A percentile compares a stretch with the other conserved stretches of the same genome.
Evolutionary conservation across 1,140 invertebrate genomes (phyloP).

Genomic region (Battus philenor): DNA sequence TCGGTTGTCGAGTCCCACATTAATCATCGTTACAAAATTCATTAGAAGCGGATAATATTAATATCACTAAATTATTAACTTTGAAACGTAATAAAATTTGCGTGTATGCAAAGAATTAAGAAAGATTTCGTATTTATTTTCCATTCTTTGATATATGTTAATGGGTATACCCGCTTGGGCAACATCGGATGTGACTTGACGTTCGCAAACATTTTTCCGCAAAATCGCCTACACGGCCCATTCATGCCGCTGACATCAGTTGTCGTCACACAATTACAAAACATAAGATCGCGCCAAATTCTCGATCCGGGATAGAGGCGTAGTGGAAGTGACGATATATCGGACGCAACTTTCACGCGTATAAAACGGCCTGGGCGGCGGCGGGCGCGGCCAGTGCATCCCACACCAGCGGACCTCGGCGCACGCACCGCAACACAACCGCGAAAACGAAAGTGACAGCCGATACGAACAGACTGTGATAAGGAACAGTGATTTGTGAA

Average conservation of each 20-base stretch:
- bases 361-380: constrained; percentile 52
- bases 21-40: not conserved
- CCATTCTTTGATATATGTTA: too few species aligned
- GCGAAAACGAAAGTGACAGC: constrained; percentile 67
- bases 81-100: not conserved
- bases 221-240: constrained; percentile 14
- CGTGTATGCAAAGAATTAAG: too few species aligned
- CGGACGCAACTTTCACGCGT: constrained; percentile 63
- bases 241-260: constrained; percentile 33
- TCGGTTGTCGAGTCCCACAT: too few species aligned
- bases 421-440: constrained; percentile 30
- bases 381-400: constrained; percentile 61
- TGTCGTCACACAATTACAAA: constrained; percentile 57
- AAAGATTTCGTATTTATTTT: too few species aligned
- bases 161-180: not conserved
- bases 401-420: constrained; percentile 34
- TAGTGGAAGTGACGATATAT: constrained; percentile 37
- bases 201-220: not conserved
- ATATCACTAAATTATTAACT: not conserved
- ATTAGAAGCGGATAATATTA: not conserved
- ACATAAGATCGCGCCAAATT: constrained; percentile 42
- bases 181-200: constrained; percentile 11
- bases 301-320: constrained; percentile 58
- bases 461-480: constrained; percentile 43
- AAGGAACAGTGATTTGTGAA: constrained; percentile 52